Conservation (phyloP, 53 echinoderm and acorn worm genomes). For the Antedon mediterranea region DNA sequence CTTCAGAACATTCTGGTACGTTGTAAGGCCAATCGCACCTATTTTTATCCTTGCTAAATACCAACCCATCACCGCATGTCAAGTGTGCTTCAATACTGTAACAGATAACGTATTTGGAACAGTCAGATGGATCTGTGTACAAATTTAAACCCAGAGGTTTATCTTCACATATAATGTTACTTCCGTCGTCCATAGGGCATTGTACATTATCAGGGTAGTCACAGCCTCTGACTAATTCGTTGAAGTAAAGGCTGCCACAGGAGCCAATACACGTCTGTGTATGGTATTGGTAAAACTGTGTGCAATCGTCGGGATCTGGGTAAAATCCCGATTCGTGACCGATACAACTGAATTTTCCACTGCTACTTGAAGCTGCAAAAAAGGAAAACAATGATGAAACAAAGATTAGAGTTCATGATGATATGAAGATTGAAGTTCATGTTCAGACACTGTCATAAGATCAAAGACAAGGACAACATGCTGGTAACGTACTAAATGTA, state of each 20-base stretch:
- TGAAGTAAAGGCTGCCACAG: slow-evolving; percentile 7
- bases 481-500: no score
- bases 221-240: slow-evolving; percentile 1
- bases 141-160: not conserved
- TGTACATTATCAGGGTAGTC: not conserved
- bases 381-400: no score
- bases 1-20: not conserved
- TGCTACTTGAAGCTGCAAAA: not conserved
- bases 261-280: not conserved
- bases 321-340: slow-evolving; percentile 7
- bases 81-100: not conserved
- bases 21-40: slow-evolving; percentile 13
- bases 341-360: not conserved
- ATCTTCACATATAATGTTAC: slow-evolving; percentile 4
- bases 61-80: not conserved
- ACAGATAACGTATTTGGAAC: slow-evolving; percentile 11
- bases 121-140: slow-evolving; percentile 17
- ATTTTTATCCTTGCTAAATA: not conserved
- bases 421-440: no score
- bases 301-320: slow-evolving; percentile 9
- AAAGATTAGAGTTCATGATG: no score
- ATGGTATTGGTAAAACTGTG: slow-evolving; percentile 17
- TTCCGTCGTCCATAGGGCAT: not conserved
- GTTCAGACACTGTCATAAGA: no score
- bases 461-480: no score